Percentiles rank a stretch among this genome's conserved stretches.
phyloP scores from a whole-genome alignment of 2,888 invertebrate species.

The Macroteleia sp. region DNA sequence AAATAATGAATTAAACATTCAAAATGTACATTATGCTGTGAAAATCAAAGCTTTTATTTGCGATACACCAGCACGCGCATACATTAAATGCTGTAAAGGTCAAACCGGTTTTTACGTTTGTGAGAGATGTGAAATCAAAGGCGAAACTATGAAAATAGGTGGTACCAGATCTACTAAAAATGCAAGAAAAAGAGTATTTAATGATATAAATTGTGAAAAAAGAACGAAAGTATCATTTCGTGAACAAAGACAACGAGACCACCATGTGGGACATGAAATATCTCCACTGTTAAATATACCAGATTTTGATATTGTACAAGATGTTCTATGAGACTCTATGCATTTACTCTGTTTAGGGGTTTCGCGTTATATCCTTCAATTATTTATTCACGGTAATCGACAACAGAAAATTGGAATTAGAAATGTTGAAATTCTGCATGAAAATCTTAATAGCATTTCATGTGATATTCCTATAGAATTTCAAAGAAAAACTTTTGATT shows the following conservation, averaged over 20 bases:
- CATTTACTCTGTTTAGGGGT: conserved; percentile 39
- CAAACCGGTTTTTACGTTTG: conserved; percentile 24
- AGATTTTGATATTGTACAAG: conserved; percentile 24
- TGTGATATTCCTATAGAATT: conserved; percentile 8
- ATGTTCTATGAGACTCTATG: conserved; percentile 36
- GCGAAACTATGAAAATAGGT: background rate
- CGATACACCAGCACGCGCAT: conserved; percentile 28
- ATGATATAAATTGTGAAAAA: conserved; percentile 17
- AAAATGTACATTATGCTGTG: conserved; percentile 7
- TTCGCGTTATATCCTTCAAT: background rate
- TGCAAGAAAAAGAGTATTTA: conserved; percentile 14
- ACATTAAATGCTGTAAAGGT: conserved; percentile 29
- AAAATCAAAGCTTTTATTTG: conserved; percentile 14
- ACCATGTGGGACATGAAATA: conserved; percentile 23
- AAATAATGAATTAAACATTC: conserved; percentile 4
- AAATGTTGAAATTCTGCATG: background rate
- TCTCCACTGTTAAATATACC: conserved; percentile 29
- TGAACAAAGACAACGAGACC: conserved; percentile 17
- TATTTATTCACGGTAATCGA: background rate
- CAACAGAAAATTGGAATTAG: background rate
- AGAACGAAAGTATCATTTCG: conserved; percentile 33
- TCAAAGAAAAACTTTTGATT: conserved; percentile 6
- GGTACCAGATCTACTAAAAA: background rate
- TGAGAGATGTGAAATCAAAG: conserved; percentile 26
- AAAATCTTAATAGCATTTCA: background rate